A percentile compares a stretch with the other conserved stretches of the same genome.
These are phyloP conservation scores for Limanda limanda DNA, from an alignment of 2,113 vertebrate genomes.

Conservation along the genomic window DNA sequence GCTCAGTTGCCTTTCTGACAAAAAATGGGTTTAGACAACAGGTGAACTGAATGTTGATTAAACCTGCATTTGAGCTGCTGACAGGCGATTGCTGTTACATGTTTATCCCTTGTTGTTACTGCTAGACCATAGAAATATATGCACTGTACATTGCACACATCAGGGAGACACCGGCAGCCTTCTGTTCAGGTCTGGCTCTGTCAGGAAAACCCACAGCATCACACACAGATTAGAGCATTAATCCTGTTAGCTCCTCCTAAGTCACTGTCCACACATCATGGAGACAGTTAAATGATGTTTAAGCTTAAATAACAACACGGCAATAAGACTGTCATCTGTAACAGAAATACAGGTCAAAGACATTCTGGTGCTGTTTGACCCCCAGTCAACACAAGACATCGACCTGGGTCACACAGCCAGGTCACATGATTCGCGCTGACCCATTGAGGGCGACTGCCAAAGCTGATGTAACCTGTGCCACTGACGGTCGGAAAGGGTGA, in stretches of 20 bases:
- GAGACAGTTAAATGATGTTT: neutral
- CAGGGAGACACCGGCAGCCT: neutral
- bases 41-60: neutral
- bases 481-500: neutral
- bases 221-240: slow-evolving; percentile 59
- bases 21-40: neutral
- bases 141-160: no score
- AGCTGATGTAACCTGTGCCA: slow-evolving; percentile 1
- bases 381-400: neutral
- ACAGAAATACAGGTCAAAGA: neutral
- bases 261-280: neutral
- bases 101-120: neutral
- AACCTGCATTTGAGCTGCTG: slow-evolving; percentile 11
- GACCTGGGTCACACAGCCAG: neutral
- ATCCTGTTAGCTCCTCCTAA: slow-evolving; percentile 73
- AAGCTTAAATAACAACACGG: neutral
- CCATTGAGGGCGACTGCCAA: neutral
- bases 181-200: slow-evolving; percentile 28
- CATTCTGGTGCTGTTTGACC: neutral
- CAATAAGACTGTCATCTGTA: no score
- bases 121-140: no score
- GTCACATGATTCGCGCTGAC: neutral
- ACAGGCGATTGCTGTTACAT: neutral
- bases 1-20: neutral
- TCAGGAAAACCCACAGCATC: slow-evolving; percentile 22